Percentiles rank a stretch among this genome's conserved stretches.
These are phyloP conservation scores for Balaenoptera acutorostrata DNA, from an alignment of 2,113 vertebrate genomes.

Conservation along the genomic window DNA sequence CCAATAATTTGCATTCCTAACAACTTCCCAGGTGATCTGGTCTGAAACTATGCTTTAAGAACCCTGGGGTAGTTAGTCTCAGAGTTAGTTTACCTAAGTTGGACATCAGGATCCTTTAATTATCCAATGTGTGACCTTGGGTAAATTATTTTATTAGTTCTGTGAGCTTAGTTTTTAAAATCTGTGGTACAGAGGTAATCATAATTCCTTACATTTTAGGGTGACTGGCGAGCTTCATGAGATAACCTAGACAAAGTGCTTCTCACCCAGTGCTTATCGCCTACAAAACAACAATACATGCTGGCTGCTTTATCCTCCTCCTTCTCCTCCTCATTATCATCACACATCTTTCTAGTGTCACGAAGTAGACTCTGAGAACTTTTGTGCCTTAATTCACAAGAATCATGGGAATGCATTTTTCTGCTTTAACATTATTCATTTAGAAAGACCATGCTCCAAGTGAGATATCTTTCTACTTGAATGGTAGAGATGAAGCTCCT, in stretches of 20 bases:
- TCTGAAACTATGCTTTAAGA: not conserved
- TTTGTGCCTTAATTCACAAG: not conserved
- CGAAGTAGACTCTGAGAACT: not conserved
- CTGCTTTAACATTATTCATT: not conserved
- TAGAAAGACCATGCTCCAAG: not conserved
- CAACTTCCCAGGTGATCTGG: not conserved
- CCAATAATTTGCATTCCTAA: not conserved
- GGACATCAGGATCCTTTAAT: not conserved
- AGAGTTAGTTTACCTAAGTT: not conserved
- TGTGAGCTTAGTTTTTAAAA: not conserved
- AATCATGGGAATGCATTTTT: not conserved
- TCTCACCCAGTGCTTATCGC: not conserved
- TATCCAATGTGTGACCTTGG: not conserved
- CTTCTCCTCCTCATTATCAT: not conserved
- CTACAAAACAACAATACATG: not conserved
- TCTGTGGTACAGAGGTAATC: not conserved
- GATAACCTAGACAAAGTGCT: not conserved
- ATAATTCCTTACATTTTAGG: not conserved
- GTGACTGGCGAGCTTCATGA: not conserved
- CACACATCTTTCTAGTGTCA: not conserved
- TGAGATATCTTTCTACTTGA: not conserved
- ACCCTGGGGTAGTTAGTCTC: not conserved
- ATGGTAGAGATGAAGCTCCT: not conserved
- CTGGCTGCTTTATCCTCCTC: not conserved
- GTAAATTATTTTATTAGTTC: not conserved